These are phyloP conservation scores for Schizopygopsis pylzovi DNA, from an alignment of 2,797 vertebrate species.

Conservation along the genomic window DNA sequence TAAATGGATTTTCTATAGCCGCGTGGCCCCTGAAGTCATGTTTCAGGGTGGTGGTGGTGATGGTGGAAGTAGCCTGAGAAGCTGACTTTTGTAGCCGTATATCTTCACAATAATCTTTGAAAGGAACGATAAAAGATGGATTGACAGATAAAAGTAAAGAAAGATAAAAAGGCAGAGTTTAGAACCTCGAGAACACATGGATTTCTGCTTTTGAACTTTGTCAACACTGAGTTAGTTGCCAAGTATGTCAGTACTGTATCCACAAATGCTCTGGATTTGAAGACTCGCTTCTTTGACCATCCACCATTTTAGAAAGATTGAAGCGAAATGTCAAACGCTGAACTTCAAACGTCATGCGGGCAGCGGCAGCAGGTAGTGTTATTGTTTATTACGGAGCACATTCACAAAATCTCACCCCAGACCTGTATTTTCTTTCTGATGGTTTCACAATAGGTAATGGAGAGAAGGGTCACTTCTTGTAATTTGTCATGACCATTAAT, in stretches of 20 bases:
- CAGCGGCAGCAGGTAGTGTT: slow-evolving; percentile 36
- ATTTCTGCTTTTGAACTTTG: slow-evolving; percentile 35
- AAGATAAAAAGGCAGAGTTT: slow-evolving; percentile 19
- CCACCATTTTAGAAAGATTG: slow-evolving; percentile 19
- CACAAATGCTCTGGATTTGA: slow-evolving; percentile 14
- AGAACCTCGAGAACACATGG: slow-evolving; percentile 15
- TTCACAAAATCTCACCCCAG: slow-evolving; percentile 19
- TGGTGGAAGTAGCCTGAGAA: not conserved
- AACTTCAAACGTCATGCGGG: slow-evolving; percentile 36
- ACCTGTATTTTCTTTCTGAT: slow-evolving; percentile 27
- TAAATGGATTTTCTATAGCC: slow-evolving; percentile 4
- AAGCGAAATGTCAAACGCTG: slow-evolving; percentile 38
- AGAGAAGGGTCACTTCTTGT: not conserved
- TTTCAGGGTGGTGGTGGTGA: not conserved
- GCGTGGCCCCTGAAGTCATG: slow-evolving; percentile 10
- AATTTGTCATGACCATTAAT: not conserved
- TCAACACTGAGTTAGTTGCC: slow-evolving; percentile 21
- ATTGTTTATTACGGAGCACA: slow-evolving; percentile 41
- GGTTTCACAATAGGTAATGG: not conserved
- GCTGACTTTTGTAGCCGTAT: not conserved
- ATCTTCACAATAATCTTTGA: slow-evolving; percentile 34
- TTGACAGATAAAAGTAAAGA: slow-evolving; percentile 2
- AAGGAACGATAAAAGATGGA: slow-evolving; percentile 34
- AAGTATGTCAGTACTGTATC: slow-evolving; percentile 13
- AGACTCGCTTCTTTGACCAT: slow-evolving; percentile 18